These are phyloP conservation scores for Polypedilum vanderplanki DNA, from an alignment of 1,140 invertebrate genomes.

Conservation along the genomic window DNA sequence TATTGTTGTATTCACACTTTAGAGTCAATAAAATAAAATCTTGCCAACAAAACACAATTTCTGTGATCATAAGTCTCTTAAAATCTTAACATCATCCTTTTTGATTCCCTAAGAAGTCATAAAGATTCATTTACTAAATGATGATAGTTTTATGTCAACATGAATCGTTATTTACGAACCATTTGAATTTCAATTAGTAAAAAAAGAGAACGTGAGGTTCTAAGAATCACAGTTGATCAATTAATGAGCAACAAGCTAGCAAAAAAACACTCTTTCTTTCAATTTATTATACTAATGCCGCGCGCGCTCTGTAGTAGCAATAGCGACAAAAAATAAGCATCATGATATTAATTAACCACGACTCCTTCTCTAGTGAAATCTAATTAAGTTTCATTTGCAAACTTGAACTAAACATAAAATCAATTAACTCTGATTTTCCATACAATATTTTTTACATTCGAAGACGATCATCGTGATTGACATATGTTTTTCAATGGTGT, in stretches of 20 bases:
- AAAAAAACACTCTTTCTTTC: constrained; percentile 4
- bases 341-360: not conserved
- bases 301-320: not conserved
- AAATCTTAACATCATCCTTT: not conserved
- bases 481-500: constrained; percentile 8
- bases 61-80: not conserved
- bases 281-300: not conserved
- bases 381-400: too few relatives aligned
- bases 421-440: not conserved
- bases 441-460: not conserved
- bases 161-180: too few relatives aligned
- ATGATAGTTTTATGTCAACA: too few relatives aligned
- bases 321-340: not conserved
- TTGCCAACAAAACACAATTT: not conserved
- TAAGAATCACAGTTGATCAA: not conserved
- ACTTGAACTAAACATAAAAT: too few relatives aligned
- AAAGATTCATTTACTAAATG: too few relatives aligned
- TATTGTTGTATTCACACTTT: not conserved
- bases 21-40: not conserved
- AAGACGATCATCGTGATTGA: not conserved
- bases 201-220: too few relatives aligned
- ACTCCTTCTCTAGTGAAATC: not conserved
- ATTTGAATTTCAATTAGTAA: too few relatives aligned
- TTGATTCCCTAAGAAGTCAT: too few relatives aligned
- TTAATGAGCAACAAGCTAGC: not conserved